phyloP scores from a whole-genome alignment of 2,113 vertebrate genomes.

The Ceyx melanurus region DNA sequence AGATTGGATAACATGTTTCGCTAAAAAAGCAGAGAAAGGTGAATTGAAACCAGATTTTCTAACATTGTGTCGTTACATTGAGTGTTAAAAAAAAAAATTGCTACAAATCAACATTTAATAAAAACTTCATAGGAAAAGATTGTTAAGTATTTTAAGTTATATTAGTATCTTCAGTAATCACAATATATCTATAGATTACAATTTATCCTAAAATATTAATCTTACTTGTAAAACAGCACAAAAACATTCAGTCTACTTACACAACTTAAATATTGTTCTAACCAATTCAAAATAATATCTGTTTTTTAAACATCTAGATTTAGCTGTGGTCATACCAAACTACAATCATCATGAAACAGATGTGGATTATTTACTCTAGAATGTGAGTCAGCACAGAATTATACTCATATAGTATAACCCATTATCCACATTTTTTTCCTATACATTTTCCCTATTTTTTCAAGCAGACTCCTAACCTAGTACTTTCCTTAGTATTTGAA shows the following conservation, averaged over 20 bases:
- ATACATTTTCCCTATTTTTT: neutral
- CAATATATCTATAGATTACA: neutral
- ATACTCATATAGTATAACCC: neutral
- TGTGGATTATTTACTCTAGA: neutral
- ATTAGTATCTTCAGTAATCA: neutral
- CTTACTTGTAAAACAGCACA: neutral
- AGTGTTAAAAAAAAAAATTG: neutral
- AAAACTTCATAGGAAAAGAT: neutral
- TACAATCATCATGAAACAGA: neutral
- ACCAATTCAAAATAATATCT: neutral
- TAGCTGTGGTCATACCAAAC: neutral
- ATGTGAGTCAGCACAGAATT: neutral
- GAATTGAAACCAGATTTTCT: neutral
- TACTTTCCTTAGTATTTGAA: constrained; percentile 35
- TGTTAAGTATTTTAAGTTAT: neutral
- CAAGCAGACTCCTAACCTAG: neutral
- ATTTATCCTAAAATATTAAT: neutral
- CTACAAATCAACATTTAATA: neutral
- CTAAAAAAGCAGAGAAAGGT: neutral
- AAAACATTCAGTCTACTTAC: neutral
- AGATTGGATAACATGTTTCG: neutral
- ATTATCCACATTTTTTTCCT: neutral
- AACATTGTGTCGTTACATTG: neutral
- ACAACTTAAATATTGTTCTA: neutral
- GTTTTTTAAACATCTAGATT: neutral